A percentile compares a stretch with the other conserved stretches of the same genome.
Conservation (phyloP, 2,888 invertebrate genomes). For the Sphinx pinastri region DNA sequence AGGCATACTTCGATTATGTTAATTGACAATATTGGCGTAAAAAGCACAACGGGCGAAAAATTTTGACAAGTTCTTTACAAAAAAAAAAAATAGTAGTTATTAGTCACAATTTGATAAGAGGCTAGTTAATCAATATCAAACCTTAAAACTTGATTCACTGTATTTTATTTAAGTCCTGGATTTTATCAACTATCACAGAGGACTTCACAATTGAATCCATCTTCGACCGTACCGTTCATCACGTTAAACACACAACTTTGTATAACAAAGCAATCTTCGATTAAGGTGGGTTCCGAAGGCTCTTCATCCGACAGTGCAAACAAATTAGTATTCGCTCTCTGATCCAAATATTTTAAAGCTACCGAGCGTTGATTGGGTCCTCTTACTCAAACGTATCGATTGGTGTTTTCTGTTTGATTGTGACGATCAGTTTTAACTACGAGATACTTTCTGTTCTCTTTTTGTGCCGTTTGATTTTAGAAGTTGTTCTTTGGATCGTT, state of each 20-base stretch:
- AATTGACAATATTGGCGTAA: too few relatives aligned
- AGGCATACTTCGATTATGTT: too few relatives aligned
- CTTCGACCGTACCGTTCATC: not conserved
- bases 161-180: not conserved
- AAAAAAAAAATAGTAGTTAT: too few relatives aligned
- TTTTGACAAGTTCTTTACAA: too few relatives aligned
- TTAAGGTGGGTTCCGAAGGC: not conserved
- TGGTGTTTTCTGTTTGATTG: slow-evolving; percentile 32
- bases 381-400: slow-evolving; percentile 38
- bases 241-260: not conserved
- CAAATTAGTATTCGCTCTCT: slow-evolving; percentile 21
- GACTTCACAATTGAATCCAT: too few relatives aligned
- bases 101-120: too few relatives aligned
- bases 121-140: too few relatives aligned
- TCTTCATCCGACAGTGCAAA: slow-evolving; percentile 1
- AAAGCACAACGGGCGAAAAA: too few relatives aligned
- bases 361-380: slow-evolving; percentile 38
- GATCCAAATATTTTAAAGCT: slow-evolving; percentile 12
- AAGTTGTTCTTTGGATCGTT: not conserved
- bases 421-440: not conserved
- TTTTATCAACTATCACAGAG: not conserved
- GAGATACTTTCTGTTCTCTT: not conserved
- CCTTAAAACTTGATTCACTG: too few relatives aligned
- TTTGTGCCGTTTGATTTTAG: not conserved
- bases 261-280: not conserved